phyloP scores from a whole-genome alignment of 2,888 invertebrate species.

The Ormia ochracea region DNA sequence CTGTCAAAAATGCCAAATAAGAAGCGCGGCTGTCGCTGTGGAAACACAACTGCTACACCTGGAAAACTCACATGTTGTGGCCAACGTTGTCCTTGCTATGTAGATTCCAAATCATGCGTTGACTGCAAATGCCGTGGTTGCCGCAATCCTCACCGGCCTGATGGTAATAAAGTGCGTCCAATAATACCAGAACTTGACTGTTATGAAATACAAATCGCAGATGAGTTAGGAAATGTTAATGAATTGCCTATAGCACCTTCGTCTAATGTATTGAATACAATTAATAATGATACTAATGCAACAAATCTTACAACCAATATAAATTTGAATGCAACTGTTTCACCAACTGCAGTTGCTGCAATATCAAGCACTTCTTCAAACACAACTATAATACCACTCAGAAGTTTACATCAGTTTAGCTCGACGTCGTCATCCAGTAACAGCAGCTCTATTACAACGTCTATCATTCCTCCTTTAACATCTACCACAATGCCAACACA shows the following conservation, averaged over 20 bases:
- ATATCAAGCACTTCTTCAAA: slow-evolving; percentile 13
- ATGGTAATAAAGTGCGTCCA: slow-evolving; percentile 85
- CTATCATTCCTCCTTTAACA: slow-evolving; percentile 45
- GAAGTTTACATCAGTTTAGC: slow-evolving; percentile 37
- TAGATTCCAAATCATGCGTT: slow-evolving; percentile 90
- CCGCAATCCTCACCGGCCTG: slow-evolving; percentile 91
- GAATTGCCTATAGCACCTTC: slow-evolving; percentile 64
- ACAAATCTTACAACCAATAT: slow-evolving; percentile 43
- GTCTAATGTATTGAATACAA: slow-evolving; percentile 30
- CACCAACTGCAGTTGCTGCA: slow-evolving; percentile 31
- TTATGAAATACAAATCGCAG: slow-evolving; percentile 78
- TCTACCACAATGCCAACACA: slow-evolving; percentile 42
- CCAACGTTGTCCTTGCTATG: slow-evolving; percentile 95
- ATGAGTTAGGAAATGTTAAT: slow-evolving; percentile 66
- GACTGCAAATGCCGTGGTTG: slow-evolving; percentile 95
- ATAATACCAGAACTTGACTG: slow-evolving; percentile 83
- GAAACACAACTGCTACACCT: slow-evolving; percentile 91
- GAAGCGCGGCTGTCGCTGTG: slow-evolving; percentile 91
- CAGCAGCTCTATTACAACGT: slow-evolving; percentile 12
- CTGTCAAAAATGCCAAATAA: slow-evolving; percentile 74
- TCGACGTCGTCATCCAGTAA: slow-evolving; percentile 18
- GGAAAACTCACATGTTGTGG: slow-evolving; percentile 95
- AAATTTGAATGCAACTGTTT: slow-evolving; percentile 39
- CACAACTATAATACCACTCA: slow-evolving; percentile 38
- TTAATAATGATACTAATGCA: slow-evolving; percentile 11